phyloP scores from a whole-genome alignment of 1,140 invertebrate genomes.

The Lasaia peninsularis region DNA sequence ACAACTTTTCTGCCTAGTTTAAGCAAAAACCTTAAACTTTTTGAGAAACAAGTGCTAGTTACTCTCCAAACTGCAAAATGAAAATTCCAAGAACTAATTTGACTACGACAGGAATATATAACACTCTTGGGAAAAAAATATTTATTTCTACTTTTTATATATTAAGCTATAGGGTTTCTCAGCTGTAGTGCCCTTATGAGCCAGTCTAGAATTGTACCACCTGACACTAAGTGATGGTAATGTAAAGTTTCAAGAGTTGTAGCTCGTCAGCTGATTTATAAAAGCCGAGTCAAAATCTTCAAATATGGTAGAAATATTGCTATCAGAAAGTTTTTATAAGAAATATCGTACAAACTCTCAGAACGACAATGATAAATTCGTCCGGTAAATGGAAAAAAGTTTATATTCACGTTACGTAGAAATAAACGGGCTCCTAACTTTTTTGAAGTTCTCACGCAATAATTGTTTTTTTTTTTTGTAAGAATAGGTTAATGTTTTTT shows the following conservation, averaged over 20 bases:
- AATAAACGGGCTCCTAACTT: slow-evolving; percentile 6
- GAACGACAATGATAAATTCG: slow-evolving; percentile 16
- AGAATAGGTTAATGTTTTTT: too few relatives aligned
- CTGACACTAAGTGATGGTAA: neutral
- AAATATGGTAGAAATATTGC: neutral
- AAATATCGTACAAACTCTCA: slow-evolving; percentile 10
- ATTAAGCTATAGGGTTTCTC: too few relatives aligned
- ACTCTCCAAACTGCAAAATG: too few relatives aligned
- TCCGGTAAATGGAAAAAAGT: slow-evolving; percentile 17
- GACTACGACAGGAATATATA: too few relatives aligned
- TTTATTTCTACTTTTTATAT: too few relatives aligned
- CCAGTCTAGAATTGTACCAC: too few relatives aligned
- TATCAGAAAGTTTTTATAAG: slow-evolving; percentile 11
- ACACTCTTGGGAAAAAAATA: too few relatives aligned
- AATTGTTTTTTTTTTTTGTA: slow-evolving; percentile 4
- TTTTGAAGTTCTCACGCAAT: neutral
- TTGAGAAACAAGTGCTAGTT: too few relatives aligned
- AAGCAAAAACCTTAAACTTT: too few relatives aligned
- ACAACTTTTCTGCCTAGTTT: too few relatives aligned
- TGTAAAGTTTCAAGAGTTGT: neutral
- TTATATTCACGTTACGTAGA: slow-evolving; percentile 14
- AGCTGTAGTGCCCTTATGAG: too few relatives aligned
- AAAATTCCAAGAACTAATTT: too few relatives aligned
- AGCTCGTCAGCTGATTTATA: neutral
- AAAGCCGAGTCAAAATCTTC: neutral